Base-by-base conservation (phyloP, 2,888 invertebrate species). In the Hirtodrosophila histrioides region DNA sequence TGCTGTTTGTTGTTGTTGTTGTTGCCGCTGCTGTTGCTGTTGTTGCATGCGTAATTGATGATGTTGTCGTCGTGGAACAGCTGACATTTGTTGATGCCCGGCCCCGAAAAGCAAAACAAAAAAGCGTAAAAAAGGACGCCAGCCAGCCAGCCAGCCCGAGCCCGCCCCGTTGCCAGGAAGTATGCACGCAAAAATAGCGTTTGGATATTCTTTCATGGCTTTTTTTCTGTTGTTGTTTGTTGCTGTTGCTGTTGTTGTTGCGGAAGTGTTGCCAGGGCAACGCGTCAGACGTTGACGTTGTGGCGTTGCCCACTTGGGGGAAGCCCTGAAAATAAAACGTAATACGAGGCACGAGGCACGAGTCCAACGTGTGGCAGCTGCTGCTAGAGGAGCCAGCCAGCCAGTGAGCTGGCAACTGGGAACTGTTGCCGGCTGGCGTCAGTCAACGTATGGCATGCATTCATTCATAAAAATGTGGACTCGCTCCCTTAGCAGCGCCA, bases 21-120 rank as follows among this genome's bases (percentile, higher is more conserved):
- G 57, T 29, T 61, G 51, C 17, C 33, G 50, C 12, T 46, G 53
- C 11, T 54, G 53, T 10, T 61, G 64, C 43, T 51, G 50, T 43
- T 60, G 79, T 74, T 81, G 81, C 81, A 82, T 85, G 85, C 85
- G 81, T 82, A 82, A 81, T 77, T 77, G 78, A 78, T 82, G 85
- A 66, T 69, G 62, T 51, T 63, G 71, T 48, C 58, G 66, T 56
- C 57, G 69, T 39, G 44, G 46, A 56, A 81, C 81, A 84, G 81
- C 81, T 81, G 81, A 84, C 79, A 81, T 78, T 84, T 84, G 80
- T 84, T 84, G 81, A 67, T 73, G 67, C 63, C 48, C 36, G 6
- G 37, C 55, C 46, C 66, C 57, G 43, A 51, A 54, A 61, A 49
- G 17, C 53, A 35, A 51, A 58, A 54, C 41, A 46, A 63, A 51